Evolutionary conservation across 1,140 invertebrate species (phyloP), one percentile per base, ranked within the genome.

Genomic region (Idris sp.): DNA sequence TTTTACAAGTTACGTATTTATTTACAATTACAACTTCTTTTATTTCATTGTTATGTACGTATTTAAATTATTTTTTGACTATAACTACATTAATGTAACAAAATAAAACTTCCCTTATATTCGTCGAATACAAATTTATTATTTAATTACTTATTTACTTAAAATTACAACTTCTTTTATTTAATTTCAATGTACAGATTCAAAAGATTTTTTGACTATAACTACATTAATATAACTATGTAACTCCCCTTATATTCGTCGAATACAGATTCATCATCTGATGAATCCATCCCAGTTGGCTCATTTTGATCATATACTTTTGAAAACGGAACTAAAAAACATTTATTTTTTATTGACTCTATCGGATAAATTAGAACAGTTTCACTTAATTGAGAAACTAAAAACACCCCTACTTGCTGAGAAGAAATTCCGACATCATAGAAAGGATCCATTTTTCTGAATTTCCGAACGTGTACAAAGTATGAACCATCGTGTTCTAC

Each of bases 341-440:
- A 41, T 22, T 41, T 41, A 2, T 22, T 22, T 22, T 41, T 1
- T 41, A 41, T 10, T 6, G 4, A 41, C 4, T 22, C 38, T 19
- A 41, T n/a, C 3, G 38, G n/a, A 22, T 10, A 11, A 22, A 22
- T 1, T 16, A 16, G 8, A 2, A 4, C 1, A 36, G 0, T 16
- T 10, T 22, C 18, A 22, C 15, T 1, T 30, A 46, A 10, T 8
- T 46, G 1, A 2, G 43, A 26, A 30, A 46, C n/a, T 15, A 46
- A 30, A 46, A 28, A 28, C 9, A 46, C 14, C 15, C 43, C 43
- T 6, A 46, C 1, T 25, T 46, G 11, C 2, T 7, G 14, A 4
- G 43, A 46, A 11, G 13, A 9, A 10, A 49, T 33, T 11, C 30
- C 46, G 11, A 49, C 28, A 18, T 30, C 19, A 13, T 46, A 46